These are phyloP conservation scores for Aegotheles bennettii DNA, from an alignment of 2,113 vertebrate genomes.

Conservation along the genomic window DNA sequence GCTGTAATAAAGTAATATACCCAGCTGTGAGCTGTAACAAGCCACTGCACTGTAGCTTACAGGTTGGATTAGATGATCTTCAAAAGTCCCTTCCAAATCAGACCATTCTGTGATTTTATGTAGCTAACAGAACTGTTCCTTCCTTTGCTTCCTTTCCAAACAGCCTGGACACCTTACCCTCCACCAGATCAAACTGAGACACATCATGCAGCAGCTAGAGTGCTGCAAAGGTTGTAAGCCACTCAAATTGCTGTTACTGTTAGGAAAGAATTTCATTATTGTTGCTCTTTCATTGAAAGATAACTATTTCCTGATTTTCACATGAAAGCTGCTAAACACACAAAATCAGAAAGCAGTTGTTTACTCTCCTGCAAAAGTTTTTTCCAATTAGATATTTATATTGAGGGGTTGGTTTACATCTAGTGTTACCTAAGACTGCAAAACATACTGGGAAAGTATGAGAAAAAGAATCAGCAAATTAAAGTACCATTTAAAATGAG, in stretches of 20 bases:
- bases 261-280: background rate
- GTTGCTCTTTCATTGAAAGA: background rate
- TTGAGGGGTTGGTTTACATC: background rate
- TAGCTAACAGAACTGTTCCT: background rate
- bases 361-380: background rate
- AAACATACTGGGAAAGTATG: background rate
- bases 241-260: background rate
- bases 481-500: background rate
- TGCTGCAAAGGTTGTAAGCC: background rate
- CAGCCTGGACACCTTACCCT: background rate
- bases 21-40: background rate
- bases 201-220: background rate
- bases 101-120: background rate
- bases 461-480: background rate
- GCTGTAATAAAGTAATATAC: background rate
- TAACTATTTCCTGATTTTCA: background rate
- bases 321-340: background rate
- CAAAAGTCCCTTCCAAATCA: background rate
- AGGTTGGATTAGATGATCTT: background rate
- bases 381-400: background rate
- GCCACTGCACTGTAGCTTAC: background rate
- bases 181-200: background rate
- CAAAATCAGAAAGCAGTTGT: background rate
- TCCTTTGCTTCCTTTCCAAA: background rate
- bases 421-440: background rate